Evolutionary conservation across 2,113 vertebrate species (phyloP), one percentile per base, ranked within the genome.

Genomic region (Pachycephala philippinensis): DNA sequence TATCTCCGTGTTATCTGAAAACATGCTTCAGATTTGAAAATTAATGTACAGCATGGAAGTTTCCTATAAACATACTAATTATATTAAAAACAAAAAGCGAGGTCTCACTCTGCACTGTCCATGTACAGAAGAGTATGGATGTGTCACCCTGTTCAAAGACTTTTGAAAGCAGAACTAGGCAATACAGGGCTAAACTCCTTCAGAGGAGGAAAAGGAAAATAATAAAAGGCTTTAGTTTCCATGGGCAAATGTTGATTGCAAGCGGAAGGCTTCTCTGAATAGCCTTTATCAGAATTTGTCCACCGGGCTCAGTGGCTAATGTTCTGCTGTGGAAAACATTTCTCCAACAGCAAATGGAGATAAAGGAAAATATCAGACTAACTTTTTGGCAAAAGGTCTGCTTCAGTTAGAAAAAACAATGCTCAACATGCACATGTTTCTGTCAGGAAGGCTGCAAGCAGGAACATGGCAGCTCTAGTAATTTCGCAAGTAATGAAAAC

Each of bases 281-380:
- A 56, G 87, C 82, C 84, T 87, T 80, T 83, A 80, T 87, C 78
- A 71, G 64, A 42, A 69, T 89, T 74, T 86, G 33, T 66, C 59
- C 14, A 7, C 63, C 2, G 3, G 74, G 45, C 80, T 87, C 54
- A 16, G 18, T 13, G 30, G 75, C 45, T 28, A 63, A 81, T 0
- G 0, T 54, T 83, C 70, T 92, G 76, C 68, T 56, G 52, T 95
- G 95, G 93, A 92, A 96, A 94, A 89, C 86, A 81, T 63, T 93
- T 84, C 75, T 93, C 79, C 63, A 90, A 33, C 63, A 92, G 90
- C 88, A 86, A 92, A 94, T 23, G 28, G 75, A 80, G 37, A 80
- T 23, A 70, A 61, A 70, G 92, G 75, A 90, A 94, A 94, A 80
- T 9, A 96, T 53, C 88, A 80, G 75, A 13, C 40, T 39, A 70